Percentiles rank a stretch among this genome's conserved stretches.
These are phyloP conservation scores for Zele albiditarsus DNA, from an alignment of 2,888 invertebrate species.

Conservation along the genomic window DNA sequence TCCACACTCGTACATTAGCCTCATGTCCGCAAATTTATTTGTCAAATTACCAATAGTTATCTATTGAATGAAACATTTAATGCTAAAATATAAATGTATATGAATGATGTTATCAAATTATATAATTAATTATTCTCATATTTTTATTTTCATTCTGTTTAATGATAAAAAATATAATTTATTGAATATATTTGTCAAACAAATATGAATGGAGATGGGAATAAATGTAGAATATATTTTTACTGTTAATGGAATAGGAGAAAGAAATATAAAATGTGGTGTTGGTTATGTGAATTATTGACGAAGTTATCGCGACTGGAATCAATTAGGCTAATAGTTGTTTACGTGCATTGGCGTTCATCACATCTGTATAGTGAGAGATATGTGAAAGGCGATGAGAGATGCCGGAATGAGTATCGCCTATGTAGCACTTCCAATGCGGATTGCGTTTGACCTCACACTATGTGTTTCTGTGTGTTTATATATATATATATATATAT, in stretches of 20 bases:
- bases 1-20: constrained; percentile 28
- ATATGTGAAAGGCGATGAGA: constrained; percentile 37
- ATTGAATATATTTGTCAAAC: not conserved
- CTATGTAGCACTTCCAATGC: constrained; percentile 33
- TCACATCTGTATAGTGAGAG: constrained; percentile 26
- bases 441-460: constrained; percentile 43
- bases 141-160: not conserved
- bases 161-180: not conserved
- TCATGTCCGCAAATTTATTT: not conserved
- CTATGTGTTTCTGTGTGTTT: not conserved
- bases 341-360: constrained; percentile 53
- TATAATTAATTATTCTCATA: not conserved
- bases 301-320: constrained; percentile 55
- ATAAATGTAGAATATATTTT: not conserved
- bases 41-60: not conserved
- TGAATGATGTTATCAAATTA: not conserved
- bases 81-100: not conserved
- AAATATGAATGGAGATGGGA: not conserved
- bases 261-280: constrained; percentile 6
- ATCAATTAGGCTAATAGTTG: constrained; percentile 67
- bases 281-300: constrained; percentile 57
- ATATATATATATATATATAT: not conserved
- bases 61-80: not conserved
- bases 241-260: not conserved
- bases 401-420: constrained; percentile 24